Percentiles rank a stretch among this genome's conserved stretches.
Conservation (phyloP, 1,140 invertebrate genomes). For the Zaprionus africanus region DNA sequence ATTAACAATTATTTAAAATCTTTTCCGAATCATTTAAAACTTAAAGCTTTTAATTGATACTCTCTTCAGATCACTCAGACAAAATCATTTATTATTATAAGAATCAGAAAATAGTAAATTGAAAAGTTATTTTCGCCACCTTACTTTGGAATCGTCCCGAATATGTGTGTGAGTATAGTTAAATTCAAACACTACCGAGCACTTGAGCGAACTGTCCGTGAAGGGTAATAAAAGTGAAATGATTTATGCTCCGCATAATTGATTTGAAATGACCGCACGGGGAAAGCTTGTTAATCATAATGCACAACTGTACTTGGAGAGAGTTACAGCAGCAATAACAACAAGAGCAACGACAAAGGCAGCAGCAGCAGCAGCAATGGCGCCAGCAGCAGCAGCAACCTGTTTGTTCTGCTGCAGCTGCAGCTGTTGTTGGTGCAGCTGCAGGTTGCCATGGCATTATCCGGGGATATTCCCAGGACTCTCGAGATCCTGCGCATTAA, state of each 20-base stretch:
- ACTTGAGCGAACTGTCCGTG: not conserved
- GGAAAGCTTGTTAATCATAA: constrained; percentile 1
- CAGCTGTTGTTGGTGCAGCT: constrained; percentile 16
- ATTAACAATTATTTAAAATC: no score
- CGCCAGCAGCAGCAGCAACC: constrained; percentile 14
- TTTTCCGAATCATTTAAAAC: no score
- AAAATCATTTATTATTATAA: no score
- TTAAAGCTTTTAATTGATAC: no score
- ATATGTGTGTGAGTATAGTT: no score
- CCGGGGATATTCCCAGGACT: constrained; percentile 27
- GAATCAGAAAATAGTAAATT: no score
- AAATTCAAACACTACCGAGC: not conserved
- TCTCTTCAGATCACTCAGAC: no score
- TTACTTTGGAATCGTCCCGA: no score
- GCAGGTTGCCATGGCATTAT: constrained; percentile 34
- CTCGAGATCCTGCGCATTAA: constrained; percentile 44
- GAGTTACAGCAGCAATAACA: not conserved
- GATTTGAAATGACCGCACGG: not conserved
- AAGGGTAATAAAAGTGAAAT: constrained; percentile 3
- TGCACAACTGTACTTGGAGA: constrained; percentile 23
- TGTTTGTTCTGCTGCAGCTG: constrained; percentile 23
- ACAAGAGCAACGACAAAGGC: no score
- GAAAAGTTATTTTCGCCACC: no score
- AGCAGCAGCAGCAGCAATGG: not conserved
- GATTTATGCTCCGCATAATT: constrained; percentile 7